phyloP scores from a whole-genome alignment of 2,113 vertebrate genomes.

The Tonatia bakeri region DNA sequence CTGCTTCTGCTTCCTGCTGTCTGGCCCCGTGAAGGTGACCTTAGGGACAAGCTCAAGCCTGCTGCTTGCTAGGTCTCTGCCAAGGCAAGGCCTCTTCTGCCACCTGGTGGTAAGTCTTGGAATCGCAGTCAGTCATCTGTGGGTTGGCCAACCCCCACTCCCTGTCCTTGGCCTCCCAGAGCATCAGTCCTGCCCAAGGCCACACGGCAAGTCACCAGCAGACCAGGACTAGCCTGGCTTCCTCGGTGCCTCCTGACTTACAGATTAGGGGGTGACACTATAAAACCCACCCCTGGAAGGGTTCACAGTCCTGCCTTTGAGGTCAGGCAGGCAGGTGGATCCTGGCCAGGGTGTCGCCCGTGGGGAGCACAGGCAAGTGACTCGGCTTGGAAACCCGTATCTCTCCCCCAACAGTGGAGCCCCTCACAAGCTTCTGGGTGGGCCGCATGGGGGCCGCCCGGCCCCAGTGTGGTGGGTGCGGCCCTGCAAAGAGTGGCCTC shows the following conservation, averaged over 20 bases:
- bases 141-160: too few species aligned
- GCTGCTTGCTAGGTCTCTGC: fast-evolving
- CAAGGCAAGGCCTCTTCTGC: slow-evolving; percentile 21
- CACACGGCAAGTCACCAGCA: not conserved
- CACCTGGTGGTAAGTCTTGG: not conserved
- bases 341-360: too few species aligned
- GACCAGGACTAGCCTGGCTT: not conserved
- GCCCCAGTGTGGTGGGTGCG: not conserved
- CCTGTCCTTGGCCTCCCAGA: fast-evolving
- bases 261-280: not conserved
- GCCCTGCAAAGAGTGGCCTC: not conserved
- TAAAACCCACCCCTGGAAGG: fast-evolving
- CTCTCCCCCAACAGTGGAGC: not conserved
- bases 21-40: slow-evolving; percentile 53
- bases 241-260: not conserved
- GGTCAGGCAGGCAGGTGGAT: not conserved
- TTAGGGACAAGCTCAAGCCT: not conserved
- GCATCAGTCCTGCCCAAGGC: not conserved
- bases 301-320: not conserved
- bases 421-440: not conserved
- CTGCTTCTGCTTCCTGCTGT: not conserved
- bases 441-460: too few species aligned
- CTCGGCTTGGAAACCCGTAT: not conserved
- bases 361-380: not conserved
- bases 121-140: fast-evolving